Evolutionary conservation across 2,113 vertebrate species (phyloP).

Genomic region (Guaruba guarouba): DNA sequence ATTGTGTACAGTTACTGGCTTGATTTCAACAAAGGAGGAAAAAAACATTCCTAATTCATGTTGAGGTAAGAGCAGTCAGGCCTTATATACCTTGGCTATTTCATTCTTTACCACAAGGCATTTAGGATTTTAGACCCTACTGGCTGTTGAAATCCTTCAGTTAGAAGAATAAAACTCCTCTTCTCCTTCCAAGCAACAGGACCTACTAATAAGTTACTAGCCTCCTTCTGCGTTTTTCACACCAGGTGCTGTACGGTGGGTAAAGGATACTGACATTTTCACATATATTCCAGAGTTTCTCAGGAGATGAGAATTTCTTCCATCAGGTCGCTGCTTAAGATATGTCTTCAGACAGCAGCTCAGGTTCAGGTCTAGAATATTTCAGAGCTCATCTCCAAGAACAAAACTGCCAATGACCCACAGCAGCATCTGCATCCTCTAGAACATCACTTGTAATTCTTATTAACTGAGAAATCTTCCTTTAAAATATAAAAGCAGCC

Average conservation of each 20-base stretch:
- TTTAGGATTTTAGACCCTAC: not conserved
- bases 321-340: not conserved
- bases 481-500: not conserved
- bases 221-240: constrained; percentile 7
- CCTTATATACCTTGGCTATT: not conserved
- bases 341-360: not conserved
- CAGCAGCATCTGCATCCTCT: not conserved
- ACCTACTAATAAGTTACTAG: not conserved
- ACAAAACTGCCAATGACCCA: not conserved
- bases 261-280: not conserved
- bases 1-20: not conserved
- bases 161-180: not conserved
- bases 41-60: not conserved
- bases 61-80: not conserved
- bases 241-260: not conserved
- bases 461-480: not conserved
- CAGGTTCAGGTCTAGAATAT: not conserved
- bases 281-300: not conserved
- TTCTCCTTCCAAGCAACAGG: not conserved
- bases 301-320: not conserved
- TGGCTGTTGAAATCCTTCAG: not conserved
- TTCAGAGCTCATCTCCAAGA: not conserved
- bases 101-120: not conserved
- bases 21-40: not conserved
- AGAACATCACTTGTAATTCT: not conserved